Evolutionary conservation across 2,113 vertebrate species (phyloP).

Genomic region (Rhinichthys klamathensis): DNA sequence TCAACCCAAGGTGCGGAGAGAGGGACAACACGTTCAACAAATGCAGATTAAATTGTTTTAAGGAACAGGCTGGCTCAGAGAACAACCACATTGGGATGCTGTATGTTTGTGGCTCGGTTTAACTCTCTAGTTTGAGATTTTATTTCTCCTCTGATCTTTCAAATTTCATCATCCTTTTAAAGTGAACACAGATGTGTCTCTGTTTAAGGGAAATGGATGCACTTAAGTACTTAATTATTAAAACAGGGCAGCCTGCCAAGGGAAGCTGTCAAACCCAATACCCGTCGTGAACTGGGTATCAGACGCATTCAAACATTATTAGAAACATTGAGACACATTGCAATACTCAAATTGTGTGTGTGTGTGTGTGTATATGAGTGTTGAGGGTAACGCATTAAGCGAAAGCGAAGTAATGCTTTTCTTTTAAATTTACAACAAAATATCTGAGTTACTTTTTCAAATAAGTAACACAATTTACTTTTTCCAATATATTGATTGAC

Average conservation of each 20-base stretch:
- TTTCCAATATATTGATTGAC: too few relatives aligned
- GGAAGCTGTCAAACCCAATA: neutral
- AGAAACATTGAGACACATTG: neutral
- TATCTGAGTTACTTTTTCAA: too few relatives aligned
- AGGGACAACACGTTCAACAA: neutral
- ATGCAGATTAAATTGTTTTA: constrained; percentile 11
- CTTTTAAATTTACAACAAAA: too few relatives aligned
- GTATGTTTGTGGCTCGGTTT: neutral
- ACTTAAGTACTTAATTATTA: constrained; percentile 19
- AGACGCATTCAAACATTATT: neutral
- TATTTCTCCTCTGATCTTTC: neutral
- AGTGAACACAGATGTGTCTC: neutral
- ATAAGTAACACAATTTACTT: too few relatives aligned
- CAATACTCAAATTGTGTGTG: too few relatives aligned
- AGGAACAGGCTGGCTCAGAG: neutral
- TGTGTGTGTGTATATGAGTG: too few relatives aligned
- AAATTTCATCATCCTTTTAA: neutral
- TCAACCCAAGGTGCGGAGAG: neutral
- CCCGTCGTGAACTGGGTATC: neutral
- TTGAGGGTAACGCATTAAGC: too few relatives aligned
- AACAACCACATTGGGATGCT: neutral
- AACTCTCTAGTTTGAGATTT: constrained; percentile 9
- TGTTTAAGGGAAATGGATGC: constrained; percentile 30
- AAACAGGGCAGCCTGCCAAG: constrained; percentile 21
- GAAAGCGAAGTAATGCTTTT: too few relatives aligned